A percentile compares a stretch with the other conserved stretches of the same genome.
Conservation (phyloP, 2,113 vertebrate genomes). For the Gulo gulo region DNA sequence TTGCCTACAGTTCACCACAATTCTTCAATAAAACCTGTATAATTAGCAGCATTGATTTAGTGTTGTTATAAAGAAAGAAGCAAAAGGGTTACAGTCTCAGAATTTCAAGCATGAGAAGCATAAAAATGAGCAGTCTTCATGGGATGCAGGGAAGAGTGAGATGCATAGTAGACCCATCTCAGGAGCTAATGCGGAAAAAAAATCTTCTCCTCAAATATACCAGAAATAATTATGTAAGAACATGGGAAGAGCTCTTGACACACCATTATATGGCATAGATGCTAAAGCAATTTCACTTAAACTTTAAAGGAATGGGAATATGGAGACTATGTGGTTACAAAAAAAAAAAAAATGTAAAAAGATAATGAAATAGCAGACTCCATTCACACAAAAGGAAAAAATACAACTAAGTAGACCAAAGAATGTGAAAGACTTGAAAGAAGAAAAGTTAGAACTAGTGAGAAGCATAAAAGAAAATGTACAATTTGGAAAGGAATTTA, state of each 20-base stretch:
- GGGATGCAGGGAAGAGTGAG: not conserved
- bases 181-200: no score
- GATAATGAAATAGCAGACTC: not conserved
- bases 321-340: not conserved
- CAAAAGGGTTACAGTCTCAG: not conserved
- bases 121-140: conserved; percentile 2
- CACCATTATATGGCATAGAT: not conserved
- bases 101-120: not conserved
- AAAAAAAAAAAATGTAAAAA: not conserved
- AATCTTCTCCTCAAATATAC: not conserved
- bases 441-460: not conserved
- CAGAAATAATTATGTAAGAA: not conserved
- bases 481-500: not conserved
- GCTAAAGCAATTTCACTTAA: not conserved
- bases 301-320: not conserved
- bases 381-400: not conserved
- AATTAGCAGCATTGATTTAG: conserved; percentile 63
- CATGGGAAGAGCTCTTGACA: no score
- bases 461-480: not conserved
- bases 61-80: conserved; percentile 45
- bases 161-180: not conserved
- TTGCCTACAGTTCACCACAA: conserved; percentile 49
- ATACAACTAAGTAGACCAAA: not conserved
- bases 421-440: not conserved
- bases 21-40: conserved; percentile 57